Conservation (phyloP, 2,113 vertebrate species). For the Cheirogaleus medius region DNA sequence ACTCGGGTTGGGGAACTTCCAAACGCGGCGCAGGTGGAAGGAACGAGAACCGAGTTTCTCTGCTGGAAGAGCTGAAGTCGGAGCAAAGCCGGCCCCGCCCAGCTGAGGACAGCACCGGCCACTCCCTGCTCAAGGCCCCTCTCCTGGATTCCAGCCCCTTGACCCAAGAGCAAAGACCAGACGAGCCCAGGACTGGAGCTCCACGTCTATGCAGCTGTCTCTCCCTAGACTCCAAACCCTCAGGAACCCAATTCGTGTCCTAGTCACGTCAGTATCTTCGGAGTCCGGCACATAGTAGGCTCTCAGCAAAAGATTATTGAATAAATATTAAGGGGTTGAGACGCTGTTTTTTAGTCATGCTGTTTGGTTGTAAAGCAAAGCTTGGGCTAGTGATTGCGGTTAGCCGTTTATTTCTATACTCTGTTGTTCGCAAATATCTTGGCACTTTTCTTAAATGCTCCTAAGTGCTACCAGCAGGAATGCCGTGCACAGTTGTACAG, state of each 20-base stretch:
- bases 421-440: background rate
- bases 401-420: background rate
- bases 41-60: background rate
- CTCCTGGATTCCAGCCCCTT: background rate
- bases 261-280: no score
- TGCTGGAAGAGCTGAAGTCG: background rate
- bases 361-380: background rate
- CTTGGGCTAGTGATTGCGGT: background rate
- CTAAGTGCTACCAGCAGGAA: background rate
- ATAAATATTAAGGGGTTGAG: background rate
- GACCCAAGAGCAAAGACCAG: background rate
- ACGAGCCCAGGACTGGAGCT: background rate
- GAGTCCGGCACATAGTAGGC: background rate
- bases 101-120: background rate
- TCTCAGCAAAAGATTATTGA: background rate
- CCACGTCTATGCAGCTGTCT: background rate
- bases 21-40: background rate
- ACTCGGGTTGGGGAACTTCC: background rate
- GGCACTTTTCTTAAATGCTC: background rate
- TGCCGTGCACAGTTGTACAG: accelerated
- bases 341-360: no score
- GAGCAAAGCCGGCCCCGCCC: background rate
- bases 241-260: background rate
- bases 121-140: background rate
- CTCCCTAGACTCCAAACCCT: background rate